Evolutionary conservation across 1,140 invertebrate species (phyloP), one percentile per base, ranked within the genome.

Genomic region (Dinothrombium tinctorium): DNA sequence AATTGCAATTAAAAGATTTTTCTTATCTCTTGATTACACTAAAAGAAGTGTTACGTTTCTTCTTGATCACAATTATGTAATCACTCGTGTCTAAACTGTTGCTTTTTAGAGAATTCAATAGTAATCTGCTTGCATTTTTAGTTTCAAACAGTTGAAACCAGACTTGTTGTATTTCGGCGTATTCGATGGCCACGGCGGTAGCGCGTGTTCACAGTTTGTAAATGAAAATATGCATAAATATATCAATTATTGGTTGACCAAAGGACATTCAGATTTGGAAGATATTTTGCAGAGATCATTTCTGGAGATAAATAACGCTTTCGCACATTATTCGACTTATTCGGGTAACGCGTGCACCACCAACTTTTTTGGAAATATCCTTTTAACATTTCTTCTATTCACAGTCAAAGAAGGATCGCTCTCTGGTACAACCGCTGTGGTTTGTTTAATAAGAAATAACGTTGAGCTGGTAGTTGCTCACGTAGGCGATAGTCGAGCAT

Each of bases 131-230:
- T 47, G 32, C 33, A 11, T 37, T 4, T 14, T 12, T 28, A 51
- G 50, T 28, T 25, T 42, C 7, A 46, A 38, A 25, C 41, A 46
- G 21, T 20, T 46, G 5, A 40, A 44, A 11, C 52, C 56, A 25
- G 50, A 62, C 39, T 39, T 67, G n/a, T 45, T 67, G 4, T 62
- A 60, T 47, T 58, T 65, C 51, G 64, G 58, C 21, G 59, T 69
- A 4, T 69, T 67, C 58, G 68, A 69, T 53, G 68, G 68, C 5
- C 68, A 69, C 52, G 62, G 65, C 14, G 65, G 65, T 12, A 39
- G 50, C 5, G 50, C 56, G 33, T 67, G 65, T 44, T 58, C 61
- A 0, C 58, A 63, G 20, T 69, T 57, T 50, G 61, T 61, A 33
- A 48, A 53, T 41, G 42, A 57, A 21, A 47, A 59, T 37, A 50